Evolutionary conservation across 37 sponge, comb jelly and placozoan species (phyloP), one percentile per base, ranked within the genome.

Genomic region (Cliona cf. orientalis): DNA sequence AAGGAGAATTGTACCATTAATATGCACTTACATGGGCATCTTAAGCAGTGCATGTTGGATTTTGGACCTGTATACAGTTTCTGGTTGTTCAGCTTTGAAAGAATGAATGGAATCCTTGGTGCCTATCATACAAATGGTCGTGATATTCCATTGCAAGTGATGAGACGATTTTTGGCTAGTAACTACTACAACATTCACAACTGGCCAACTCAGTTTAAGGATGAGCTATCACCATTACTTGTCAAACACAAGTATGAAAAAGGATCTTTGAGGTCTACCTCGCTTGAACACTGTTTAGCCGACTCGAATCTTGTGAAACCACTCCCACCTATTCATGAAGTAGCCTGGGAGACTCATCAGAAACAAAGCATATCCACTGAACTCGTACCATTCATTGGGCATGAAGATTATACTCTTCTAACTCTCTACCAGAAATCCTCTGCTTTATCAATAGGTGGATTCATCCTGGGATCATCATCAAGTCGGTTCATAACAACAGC

Each of bases 1-100:
- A 42, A 41, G 2, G 34, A 53, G 29, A 11, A 29, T 19, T 88
- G 63, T 38, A 88, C 83, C 0, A 39, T 46, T 21, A 88, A 88
- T 25, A 66, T 88, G 62, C 89, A 88, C 44, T 38, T 88, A 31
- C 71, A 68, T 35, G 25, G 41, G 5, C 89, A 88, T 38, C 49
- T 88, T 6, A 33, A n/a, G 34, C 78, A 81, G 17, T 88, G 89
- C 40, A 41, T 43, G 7, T 22, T n/a, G 28, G 63, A 61, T 61
- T 82, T 41, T 82, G 83, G 89, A 21, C 89, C 83, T 14, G 57
- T 69, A 44, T 76, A 75, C 71, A n/a, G 72, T 23, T 82, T 88
- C 31, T 88, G 89, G 89, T 69, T 29, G 23, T 88, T 81, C 58
- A 23, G 58, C 33, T 88, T 82, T 76, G 89, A 88, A 42, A n/a